Evolutionary conservation across 92 coral and sea anemone species (phyloP).

Genomic region (Heliopora coerulea): DNA sequence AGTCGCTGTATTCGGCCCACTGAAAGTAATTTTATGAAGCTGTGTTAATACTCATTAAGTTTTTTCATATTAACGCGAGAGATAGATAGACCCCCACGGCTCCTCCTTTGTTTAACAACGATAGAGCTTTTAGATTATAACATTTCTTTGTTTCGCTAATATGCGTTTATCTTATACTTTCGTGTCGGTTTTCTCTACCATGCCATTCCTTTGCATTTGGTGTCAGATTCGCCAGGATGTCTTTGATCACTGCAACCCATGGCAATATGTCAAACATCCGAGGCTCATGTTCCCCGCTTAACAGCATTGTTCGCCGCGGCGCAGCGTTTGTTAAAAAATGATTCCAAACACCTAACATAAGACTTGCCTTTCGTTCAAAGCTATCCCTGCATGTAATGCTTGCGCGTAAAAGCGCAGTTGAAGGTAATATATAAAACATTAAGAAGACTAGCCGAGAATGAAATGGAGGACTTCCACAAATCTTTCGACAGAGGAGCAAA

Average conservation of each 20-base stretch:
- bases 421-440: slow-evolving; percentile 7
- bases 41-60: slow-evolving; percentile 27
- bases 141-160: slow-evolving; percentile 26
- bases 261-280: neutral
- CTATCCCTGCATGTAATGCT: neutral
- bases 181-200: neutral
- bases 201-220: neutral
- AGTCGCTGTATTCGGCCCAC: neutral
- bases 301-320: neutral
- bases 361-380: neutral
- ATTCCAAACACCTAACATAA: neutral
- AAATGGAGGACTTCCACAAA: neutral
- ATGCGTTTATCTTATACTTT: neutral
- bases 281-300: neutral
- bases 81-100: slow-evolving; percentile 17
- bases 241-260: neutral
- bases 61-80: slow-evolving; percentile 13
- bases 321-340: neutral
- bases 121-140: neutral
- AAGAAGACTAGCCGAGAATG: neutral
- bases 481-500: neutral
- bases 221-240: slow-evolving; percentile 2
- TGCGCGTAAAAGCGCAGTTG: slow-evolving; percentile 16
- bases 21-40: slow-evolving; percentile 10
- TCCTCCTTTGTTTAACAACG: slow-evolving; percentile 10